A percentile compares a stretch with the other conserved stretches of the same genome.
phyloP scores from a whole-genome alignment of 2,797 vertebrate species.

The Galagoides demidoff region DNA sequence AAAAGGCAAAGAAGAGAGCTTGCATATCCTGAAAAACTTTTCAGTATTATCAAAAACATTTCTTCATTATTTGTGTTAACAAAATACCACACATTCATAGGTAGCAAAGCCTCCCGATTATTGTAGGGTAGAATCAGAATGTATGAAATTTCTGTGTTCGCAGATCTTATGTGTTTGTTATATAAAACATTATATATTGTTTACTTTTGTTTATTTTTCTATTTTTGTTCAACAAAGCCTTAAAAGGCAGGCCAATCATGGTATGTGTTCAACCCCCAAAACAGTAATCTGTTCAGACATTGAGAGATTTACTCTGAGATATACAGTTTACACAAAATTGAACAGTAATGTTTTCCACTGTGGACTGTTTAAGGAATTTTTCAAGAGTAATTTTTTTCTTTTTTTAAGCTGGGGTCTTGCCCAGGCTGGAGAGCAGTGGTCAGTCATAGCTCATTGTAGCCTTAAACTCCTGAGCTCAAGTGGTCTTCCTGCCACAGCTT shows the following conservation, averaged over 20 bases:
- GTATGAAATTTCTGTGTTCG: rapidly evolving
- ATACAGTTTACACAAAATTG: not conserved
- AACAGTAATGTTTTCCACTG: rapidly evolving
- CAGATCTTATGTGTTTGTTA: not conserved
- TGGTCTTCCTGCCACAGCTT: not conserved
- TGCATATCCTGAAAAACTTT: not conserved
- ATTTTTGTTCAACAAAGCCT: not conserved
- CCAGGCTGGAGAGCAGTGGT: not conserved
- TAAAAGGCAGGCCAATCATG: not conserved
- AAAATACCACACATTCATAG: rapidly evolving
- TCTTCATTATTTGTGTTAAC: rapidly evolving
- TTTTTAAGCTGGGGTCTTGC: not conserved
- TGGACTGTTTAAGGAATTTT: not conserved
- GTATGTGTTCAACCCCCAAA: not conserved
- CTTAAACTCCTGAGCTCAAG: not conserved
- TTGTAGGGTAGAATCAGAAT: rapidly evolving
- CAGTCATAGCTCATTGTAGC: not conserved
- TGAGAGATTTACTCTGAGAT: not conserved
- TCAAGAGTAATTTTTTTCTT: not conserved
- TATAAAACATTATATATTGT: rapidly evolving
- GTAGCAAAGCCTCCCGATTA: not conserved
- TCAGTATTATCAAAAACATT: not conserved
- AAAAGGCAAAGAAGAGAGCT: not conserved
- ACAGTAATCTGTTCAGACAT: not conserved
- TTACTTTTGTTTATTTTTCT: not conserved